A percentile compares a stretch with the other conserved stretches of the same genome.
Evolutionary conservation across 2,113 vertebrate species (phyloP).

Genomic region (Carettochelys insculpta): DNA sequence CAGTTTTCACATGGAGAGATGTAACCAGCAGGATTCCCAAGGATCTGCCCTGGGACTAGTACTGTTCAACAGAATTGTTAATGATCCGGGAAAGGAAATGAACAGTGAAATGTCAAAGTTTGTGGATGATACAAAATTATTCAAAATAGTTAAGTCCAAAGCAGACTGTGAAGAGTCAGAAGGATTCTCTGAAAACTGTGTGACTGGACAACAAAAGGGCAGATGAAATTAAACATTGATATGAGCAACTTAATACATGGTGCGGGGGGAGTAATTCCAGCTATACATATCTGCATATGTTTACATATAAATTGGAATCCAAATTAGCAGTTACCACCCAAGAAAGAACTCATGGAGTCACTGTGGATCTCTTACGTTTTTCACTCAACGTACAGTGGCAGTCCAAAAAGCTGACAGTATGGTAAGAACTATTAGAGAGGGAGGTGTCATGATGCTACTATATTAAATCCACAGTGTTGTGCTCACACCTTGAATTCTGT

Average conservation of each 20-base stretch:
- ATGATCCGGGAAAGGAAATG: neutral
- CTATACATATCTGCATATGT: neutral
- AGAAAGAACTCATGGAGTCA: neutral
- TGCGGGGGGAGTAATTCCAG: neutral
- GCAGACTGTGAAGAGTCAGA: neutral
- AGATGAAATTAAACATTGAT: neutral
- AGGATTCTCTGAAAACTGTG: neutral
- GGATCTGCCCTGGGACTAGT: neutral
- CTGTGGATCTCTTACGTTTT: neutral
- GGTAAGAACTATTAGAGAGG: neutral
- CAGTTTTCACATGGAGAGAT: neutral
- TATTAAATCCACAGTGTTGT: neutral
- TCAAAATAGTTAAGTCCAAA: neutral
- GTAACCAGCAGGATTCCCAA: neutral
- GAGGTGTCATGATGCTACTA: neutral
- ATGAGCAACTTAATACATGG: neutral
- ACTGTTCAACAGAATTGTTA: neutral
- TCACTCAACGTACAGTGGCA: neutral
- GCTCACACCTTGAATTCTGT: neutral
- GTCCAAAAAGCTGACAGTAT: neutral
- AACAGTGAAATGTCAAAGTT: neutral
- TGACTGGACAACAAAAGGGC: neutral
- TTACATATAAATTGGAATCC: too few species aligned
- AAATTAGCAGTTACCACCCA: neutral
- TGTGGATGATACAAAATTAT: neutral